A percentile compares a stretch with the other conserved stretches of the same genome.
These are phyloP conservation scores for Leptinotarsa juncta DNA, from an alignment of 2,888 invertebrate species.

Conservation along the genomic window DNA sequence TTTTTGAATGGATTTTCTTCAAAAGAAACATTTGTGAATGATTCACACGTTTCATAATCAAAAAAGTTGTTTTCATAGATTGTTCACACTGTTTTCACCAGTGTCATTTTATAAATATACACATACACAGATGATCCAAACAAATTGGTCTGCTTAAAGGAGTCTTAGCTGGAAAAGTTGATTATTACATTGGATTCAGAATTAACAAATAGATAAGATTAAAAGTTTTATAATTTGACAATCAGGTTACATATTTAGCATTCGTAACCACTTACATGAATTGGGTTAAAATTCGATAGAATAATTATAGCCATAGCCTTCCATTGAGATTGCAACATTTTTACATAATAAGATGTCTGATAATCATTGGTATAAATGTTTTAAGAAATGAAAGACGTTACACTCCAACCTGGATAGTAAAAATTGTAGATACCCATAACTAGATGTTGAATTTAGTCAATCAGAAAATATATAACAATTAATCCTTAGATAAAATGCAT, in stretches of 20 bases:
- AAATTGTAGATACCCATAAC: background rate
- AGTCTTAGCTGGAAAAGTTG: too few relatives aligned
- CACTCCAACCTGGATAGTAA: background rate
- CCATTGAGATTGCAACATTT: constrained; percentile 1
- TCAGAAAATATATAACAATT: background rate
- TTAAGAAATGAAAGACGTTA: background rate
- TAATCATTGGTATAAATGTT: background rate
- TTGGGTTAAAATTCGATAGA: background rate
- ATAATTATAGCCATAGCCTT: background rate
- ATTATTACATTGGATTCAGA: too few relatives aligned
- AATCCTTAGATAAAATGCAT: background rate
- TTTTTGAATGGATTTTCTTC: too few relatives aligned
- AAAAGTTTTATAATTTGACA: background rate
- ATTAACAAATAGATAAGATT: too few relatives aligned
- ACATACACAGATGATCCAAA: too few relatives aligned
- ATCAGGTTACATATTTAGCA: background rate
- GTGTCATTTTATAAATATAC: too few relatives aligned
- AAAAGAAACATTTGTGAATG: too few relatives aligned
- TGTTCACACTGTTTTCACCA: too few relatives aligned
- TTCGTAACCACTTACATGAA: background rate
- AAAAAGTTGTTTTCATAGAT: too few relatives aligned
- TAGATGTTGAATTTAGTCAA: background rate
- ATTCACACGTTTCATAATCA: too few relatives aligned
- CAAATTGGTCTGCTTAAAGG: too few relatives aligned
- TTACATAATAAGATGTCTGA: background rate